Base-by-base conservation (phyloP, 2,888 invertebrate species). In the Sarcophaga rosellei region DNA sequence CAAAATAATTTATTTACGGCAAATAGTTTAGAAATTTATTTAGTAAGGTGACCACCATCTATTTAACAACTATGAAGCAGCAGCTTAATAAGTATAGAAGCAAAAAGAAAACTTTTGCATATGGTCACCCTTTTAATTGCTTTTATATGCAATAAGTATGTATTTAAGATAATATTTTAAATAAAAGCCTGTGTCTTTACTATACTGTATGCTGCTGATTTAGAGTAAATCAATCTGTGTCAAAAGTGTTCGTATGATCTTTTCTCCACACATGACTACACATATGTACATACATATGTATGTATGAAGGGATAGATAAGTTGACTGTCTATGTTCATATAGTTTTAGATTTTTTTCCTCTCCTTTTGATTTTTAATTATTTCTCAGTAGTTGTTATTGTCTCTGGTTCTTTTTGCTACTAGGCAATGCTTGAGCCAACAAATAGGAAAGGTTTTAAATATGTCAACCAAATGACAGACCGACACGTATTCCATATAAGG, bases 151-250 rank as follows among this genome's bases (percentile, higher is more conserved):
- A 35, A 35, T 35, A 35, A 35, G 35, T 35, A 35, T 35, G 53
- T 12, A 53, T 15, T 53, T 53, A 53, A 74, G 57, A 53, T 45
- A 82, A 61, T 65, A 72, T 15, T 12, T 53, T 15, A 53, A 53
- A 65, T 21, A 72, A 74, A 81, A 77, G n/a, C 15, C 70, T 57
- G n/a, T 72, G 10, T 44, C 35, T 63, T 23, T 25, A 6, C 15
- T 63, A 61, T 20, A 1, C 20, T n/a, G 3, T n/a, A 21, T 20
- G 59, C 65, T 59, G 23, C 44, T 69, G 61, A 68, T 44, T 81
- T 63, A 17, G 23, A 76, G 68, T 86, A 80, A 86, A 86, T 86
- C 86, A 86, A 84, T 86, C 86, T 86, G 83, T 83, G 86, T 84
- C 86, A 81, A 86, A 82, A 81, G 73, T 81, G 69, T 83, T 77